phyloP scores from a whole-genome alignment of 2,797 vertebrate genomes.

The Ctenochaetus hawaiiensis region DNA sequence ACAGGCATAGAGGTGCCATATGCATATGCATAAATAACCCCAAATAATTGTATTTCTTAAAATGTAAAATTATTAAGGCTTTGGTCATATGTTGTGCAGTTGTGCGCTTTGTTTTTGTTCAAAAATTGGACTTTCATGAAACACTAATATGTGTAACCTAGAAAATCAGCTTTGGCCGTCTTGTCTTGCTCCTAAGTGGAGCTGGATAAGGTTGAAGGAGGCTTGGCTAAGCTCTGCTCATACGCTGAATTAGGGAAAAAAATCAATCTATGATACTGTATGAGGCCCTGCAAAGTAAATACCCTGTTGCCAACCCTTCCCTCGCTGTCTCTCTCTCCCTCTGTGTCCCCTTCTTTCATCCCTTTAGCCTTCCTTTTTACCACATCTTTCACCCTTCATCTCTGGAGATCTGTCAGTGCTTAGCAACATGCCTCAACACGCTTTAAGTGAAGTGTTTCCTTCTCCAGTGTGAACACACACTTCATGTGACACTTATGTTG shows the following conservation, averaged over 20 bases:
- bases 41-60: too few relatives aligned
- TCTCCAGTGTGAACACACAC: background rate
- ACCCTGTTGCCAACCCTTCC: conserved; percentile 24
- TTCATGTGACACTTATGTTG: conserved; percentile 33
- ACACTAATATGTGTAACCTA: background rate
- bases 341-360: conserved; percentile 13
- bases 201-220: conserved; percentile 1
- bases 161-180: background rate
- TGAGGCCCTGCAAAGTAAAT: conserved; percentile 47
- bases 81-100: too few relatives aligned
- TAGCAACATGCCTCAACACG: conserved; percentile 55
- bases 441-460: conserved; percentile 27
- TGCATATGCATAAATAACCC: background rate
- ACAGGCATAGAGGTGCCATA: background rate
- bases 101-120: background rate
- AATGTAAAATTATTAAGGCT: too few relatives aligned
- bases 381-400: conserved; percentile 43
- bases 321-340: conserved; percentile 20
- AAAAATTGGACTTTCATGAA: background rate
- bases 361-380: conserved; percentile 15
- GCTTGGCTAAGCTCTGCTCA: conserved; percentile 15
- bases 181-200: background rate
- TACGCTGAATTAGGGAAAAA: conserved; percentile 25
- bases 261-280: conserved; percentile 42
- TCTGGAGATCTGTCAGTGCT: conserved; percentile 53